Evolutionary conservation across 2,888 invertebrate species (phyloP), one percentile per base, ranked within the genome.

Genomic region (Hemithea aestivaria): DNA sequence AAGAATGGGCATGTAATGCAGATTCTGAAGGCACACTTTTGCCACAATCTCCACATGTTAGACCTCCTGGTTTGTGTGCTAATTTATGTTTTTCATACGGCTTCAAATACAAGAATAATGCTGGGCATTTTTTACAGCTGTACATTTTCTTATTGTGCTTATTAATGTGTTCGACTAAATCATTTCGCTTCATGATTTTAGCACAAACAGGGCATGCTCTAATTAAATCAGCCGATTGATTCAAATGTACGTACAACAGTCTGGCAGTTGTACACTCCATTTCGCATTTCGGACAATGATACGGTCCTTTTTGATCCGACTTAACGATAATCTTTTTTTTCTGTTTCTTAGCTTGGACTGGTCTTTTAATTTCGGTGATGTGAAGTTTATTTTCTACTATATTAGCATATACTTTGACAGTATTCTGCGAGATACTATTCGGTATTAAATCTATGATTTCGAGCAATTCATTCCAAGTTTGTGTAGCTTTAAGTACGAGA

Each of bases 1-100:
- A 62, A 0, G 67, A 38, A 33, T 83, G 84, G 2, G 82, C 80
- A 7, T 67, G 53, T 20, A 65, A 76, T 0, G 73, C 81, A 0
- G 68, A 60, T 1, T 43, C 11, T 0, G 68, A 66, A 20, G 63
- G 56, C 35, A 83, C 84, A 7, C 51, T 73, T 0, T 71, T 62
- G 0, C 83, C 81, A 26, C 84, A 85, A 12, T 83, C 83, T 0
- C 73, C 73, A 45, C 84, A 84, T 0, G 66, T 71, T 22, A 66
- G 67, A 0, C 56, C 54, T 0, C 79, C 74, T 0, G 52, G 48
- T 0, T 60, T 39, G 38, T 84, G 84, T 0, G 67, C 71, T 31
- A 58, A 11, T 12, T 66, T 31, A 47, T 85, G 84, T 3, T 45
- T 38, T 1, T 44, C 47, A 33, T 58, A 72, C 21, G 66, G 61